phyloP scores from a whole-genome alignment of 2,797 vertebrate genomes.

The Melanotaenia maccullochi region DNA sequence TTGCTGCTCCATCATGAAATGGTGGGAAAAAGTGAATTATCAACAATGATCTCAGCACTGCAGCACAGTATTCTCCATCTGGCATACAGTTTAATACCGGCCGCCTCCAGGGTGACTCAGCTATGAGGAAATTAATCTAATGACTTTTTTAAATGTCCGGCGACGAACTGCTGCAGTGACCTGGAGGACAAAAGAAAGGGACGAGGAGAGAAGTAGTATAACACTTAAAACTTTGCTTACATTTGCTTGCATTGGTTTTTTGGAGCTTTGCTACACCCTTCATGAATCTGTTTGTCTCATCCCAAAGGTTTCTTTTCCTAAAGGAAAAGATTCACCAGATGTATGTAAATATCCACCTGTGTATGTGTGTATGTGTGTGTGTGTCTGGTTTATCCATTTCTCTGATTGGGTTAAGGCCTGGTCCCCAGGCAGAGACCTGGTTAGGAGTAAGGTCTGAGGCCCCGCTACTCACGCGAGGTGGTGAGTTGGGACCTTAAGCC shows the following conservation, averaged over 20 bases:
- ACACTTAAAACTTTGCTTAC: not conserved
- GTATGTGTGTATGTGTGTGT: conserved; percentile 69
- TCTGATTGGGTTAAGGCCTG: conserved; percentile 63
- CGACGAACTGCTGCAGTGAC: conserved; percentile 35
- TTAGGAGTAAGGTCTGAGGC: conserved; percentile 46
- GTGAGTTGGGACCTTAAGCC: conserved; percentile 75
- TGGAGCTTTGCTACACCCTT: conserved; percentile 21
- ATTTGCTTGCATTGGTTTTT: conserved; percentile 15
- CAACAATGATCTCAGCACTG: conserved; percentile 78
- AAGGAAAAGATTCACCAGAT: conserved; percentile 61
- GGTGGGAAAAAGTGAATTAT: conserved; percentile 80
- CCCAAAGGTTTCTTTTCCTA: conserved; percentile 31
- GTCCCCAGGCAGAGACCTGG: conserved; percentile 34
- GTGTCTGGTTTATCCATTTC: conserved; percentile 78
- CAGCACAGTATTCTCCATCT: conserved; percentile 69
- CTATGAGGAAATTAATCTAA: conserved; percentile 75
- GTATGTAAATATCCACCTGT: conserved; percentile 75
- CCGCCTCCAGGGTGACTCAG: conserved; percentile 67
- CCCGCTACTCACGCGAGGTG: conserved; percentile 67
- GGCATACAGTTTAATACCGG: conserved; percentile 65
- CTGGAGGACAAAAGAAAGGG: conserved; percentile 18
- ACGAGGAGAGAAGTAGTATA: not conserved
- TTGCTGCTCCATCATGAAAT: conserved; percentile 53
- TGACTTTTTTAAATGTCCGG: conserved; percentile 61
- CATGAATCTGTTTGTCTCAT: conserved; percentile 46